Evolutionary conservation across 2,797 vertebrate species (phyloP), one percentile per base, ranked within the genome.

Genomic region (Fistularia commersonii): DNA sequence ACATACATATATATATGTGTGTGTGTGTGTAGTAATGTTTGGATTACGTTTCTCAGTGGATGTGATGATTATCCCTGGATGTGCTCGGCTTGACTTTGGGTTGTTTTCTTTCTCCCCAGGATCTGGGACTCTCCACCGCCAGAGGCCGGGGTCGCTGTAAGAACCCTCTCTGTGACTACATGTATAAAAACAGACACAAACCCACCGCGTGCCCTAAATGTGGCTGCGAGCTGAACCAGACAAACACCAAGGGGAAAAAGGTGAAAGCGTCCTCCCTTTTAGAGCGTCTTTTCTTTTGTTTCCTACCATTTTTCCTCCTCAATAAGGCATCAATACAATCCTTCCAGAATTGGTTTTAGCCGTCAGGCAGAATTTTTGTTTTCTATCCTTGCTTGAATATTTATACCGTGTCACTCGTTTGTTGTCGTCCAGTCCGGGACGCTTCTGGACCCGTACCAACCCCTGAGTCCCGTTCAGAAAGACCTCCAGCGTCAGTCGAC

Each of bases 131-230:
- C 70, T 96, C 97, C 36, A 99, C 97, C 0, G 95, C 93, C 6
- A 91, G 97, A 64, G 97, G 97, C 42, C 90, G 93, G 63, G 97
- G 97, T 42, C 94, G 90, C 6, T 99, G 97, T 86, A 98, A 97
- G 82, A 99, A 97, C 72, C 92, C 92, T 0, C 88, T 89, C 11
- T 99, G 97, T 73, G 93, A 90, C 72, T 99, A 94, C 0, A 88
- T 98, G 57, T 98, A 99, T 53, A 99, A 97, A 54, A 99, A 99
- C 86, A 90, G 97, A 55, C 95, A 99, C 81, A 99, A 99, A 72
- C 97, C 97, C 3, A 85, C 89, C 0, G 53, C 91, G 72, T 99
- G 97, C 52, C 97, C 97, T 9, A 94, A 85, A 79, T 99, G 97
- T 60, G 94, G 95, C 58, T 94, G 88, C 61, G 92, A 93, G 71